phyloP scores from a whole-genome alignment of 1,140 invertebrate genomes.

The Yoshiicerus persimilis region DNA sequence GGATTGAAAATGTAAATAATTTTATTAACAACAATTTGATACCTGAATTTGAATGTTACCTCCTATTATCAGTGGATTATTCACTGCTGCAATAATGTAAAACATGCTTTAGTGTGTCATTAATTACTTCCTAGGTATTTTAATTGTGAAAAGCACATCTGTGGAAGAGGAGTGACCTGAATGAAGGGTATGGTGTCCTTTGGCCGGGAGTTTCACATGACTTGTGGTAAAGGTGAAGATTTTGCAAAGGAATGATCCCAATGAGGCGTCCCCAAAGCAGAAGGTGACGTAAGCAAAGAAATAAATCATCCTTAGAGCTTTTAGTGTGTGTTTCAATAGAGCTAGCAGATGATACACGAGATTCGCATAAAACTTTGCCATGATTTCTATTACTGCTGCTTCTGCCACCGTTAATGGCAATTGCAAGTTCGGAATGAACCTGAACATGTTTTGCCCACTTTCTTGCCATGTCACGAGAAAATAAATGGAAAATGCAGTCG shows the following conservation, averaged over 20 bases:
- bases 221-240: neutral
- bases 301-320: constrained; percentile 11
- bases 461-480: neutral
- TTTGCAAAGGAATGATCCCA: neutral
- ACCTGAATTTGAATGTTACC: no score
- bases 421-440: neutral
- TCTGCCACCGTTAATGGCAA: neutral
- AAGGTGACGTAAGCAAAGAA: neutral
- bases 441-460: constrained; percentile 12
- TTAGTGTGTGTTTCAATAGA: neutral
- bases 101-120: no score
- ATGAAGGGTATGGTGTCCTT: neutral
- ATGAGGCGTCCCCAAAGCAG: neutral
- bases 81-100: no score
- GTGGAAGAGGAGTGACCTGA: neutral
- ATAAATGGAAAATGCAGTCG: constrained; percentile 8
- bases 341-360: neutral
- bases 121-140: no score
- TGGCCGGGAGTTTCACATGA: neutral
- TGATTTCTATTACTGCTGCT: neutral
- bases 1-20: neutral
- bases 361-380: neutral
- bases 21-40: no score
- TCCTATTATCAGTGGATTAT: no score
- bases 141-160: neutral